These are phyloP conservation scores for Enoplolaimus lenunculus DNA, from an alignment of 2,888 invertebrate species.

Conservation along the genomic window DNA sequence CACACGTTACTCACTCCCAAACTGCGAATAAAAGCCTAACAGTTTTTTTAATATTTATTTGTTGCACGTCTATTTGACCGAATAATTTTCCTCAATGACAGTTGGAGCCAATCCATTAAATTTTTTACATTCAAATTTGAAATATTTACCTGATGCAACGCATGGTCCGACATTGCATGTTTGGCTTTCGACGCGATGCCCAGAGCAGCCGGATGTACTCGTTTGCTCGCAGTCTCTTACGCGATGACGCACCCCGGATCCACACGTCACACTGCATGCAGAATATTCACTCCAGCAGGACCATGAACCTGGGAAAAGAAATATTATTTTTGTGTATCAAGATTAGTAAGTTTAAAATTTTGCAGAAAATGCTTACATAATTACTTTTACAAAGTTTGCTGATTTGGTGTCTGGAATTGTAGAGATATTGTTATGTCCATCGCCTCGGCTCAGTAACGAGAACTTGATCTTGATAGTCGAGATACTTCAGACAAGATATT, in stretches of 20 bases:
- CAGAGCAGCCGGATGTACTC: slow-evolving; percentile 1
- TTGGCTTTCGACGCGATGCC: slow-evolving; percentile 16
- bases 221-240: slow-evolving; percentile 15
- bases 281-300: slow-evolving; percentile 22
- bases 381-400: too few species aligned
- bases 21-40: too few species aligned
- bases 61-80: background rate
- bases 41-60: background rate
- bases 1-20: too few species aligned
- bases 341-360: too few species aligned
- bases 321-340: slow-evolving; percentile 4
- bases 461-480: too few species aligned
- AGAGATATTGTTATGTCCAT: too few species aligned
- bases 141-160: slow-evolving; percentile 14
- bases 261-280: slow-evolving; percentile 19
- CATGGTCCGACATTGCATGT: slow-evolving; percentile 20
- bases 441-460: too few species aligned
- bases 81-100: background rate
- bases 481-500: too few species aligned
- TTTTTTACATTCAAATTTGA: too few species aligned
- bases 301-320: slow-evolving; percentile 19
- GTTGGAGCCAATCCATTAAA: too few species aligned
- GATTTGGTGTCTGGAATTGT: too few species aligned
- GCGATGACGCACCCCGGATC: slow-evolving; percentile 18
- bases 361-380: too few species aligned